Base-by-base conservation (phyloP, 2,888 invertebrate species). In the Imbricaverruca yamaguchii region DNA sequence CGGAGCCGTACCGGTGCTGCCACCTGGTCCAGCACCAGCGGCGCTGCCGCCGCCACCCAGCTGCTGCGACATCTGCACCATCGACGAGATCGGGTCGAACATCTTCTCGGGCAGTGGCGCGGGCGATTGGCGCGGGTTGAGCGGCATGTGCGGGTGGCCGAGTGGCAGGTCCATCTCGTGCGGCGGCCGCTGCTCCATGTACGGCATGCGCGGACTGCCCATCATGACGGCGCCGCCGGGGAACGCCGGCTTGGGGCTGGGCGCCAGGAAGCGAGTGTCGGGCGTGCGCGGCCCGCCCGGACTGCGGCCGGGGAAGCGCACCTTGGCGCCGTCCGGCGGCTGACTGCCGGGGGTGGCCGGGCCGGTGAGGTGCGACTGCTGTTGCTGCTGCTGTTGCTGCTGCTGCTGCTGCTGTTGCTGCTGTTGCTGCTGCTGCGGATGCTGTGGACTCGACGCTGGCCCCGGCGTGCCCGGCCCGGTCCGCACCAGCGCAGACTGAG, bases 61-160 rank as follows among this genome's bases (percentile, higher is more conserved):
- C 86, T 95, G 95, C 86, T 96, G 96, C 83, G 95, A 95, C 96
- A 96, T 96, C 88, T 96, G 96, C 81, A 96, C 95, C 85, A 96
- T 90, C 13, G 96, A 96, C 81, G 95, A 94, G 85, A 96, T 96
- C 0, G 96, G 96, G 89, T 96, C 96, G 87, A 96, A 96, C 86
- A 88, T 86, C 84, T 88, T 88, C 82, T 84, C 83, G 86, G 88
- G 84, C 83, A 85, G 74, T 84, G 84, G 21, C 84, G 81, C 63
- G 84, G 79, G 56, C 83, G 83, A 61, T 82, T 83, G 81, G 84
- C 83, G 83, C 85, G 87, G 87, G 84, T 87, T 87, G 15, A 88
- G 84, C 65, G 87, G 87, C 80, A 88, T 85, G 84, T 87, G 87
- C 82, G 87, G 87, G 53, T 65, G 81, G n/a, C 39, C 39, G 39